Evolutionary conservation across 2,113 vertebrate species (phyloP).

Genomic region (Macroglossus sobrinus): DNA sequence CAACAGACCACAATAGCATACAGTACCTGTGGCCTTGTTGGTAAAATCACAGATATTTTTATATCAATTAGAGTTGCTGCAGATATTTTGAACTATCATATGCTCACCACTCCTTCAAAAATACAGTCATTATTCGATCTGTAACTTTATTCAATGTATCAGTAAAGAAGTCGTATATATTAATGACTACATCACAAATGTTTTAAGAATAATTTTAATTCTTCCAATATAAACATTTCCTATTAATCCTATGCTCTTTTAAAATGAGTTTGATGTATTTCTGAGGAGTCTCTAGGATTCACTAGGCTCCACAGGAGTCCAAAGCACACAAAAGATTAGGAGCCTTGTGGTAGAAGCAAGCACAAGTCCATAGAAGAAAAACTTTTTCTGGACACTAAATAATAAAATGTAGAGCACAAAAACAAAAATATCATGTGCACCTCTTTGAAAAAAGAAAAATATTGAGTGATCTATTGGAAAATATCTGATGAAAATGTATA

Average conservation of each 20-base stretch:
- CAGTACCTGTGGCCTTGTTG: neutral
- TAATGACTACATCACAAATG: neutral
- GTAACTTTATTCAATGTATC: neutral
- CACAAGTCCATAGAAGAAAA: neutral
- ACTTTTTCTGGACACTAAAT: neutral
- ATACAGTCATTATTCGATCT: neutral
- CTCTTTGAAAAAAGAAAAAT: neutral
- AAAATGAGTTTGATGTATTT: neutral
- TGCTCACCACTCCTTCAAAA: neutral
- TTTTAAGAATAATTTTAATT: neutral
- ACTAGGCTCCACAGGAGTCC: neutral
- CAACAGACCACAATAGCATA: neutral
- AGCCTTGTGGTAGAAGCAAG: neutral
- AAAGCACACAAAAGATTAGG: neutral
- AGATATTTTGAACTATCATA: neutral
- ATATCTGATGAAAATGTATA: neutral
- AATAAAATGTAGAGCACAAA: neutral
- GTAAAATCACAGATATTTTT: neutral
- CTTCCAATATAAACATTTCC: neutral
- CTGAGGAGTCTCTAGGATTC: neutral
- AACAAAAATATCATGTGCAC: neutral
- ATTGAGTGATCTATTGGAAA: neutral
- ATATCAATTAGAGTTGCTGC: neutral
- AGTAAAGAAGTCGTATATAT: neutral
- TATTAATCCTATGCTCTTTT: neutral